Percentiles rank a stretch among this genome's conserved stretches.
These are phyloP conservation scores for Tragelaphus strepsiceros DNA, from an alignment of 2,113 vertebrate species.

Conservation along the genomic window DNA sequence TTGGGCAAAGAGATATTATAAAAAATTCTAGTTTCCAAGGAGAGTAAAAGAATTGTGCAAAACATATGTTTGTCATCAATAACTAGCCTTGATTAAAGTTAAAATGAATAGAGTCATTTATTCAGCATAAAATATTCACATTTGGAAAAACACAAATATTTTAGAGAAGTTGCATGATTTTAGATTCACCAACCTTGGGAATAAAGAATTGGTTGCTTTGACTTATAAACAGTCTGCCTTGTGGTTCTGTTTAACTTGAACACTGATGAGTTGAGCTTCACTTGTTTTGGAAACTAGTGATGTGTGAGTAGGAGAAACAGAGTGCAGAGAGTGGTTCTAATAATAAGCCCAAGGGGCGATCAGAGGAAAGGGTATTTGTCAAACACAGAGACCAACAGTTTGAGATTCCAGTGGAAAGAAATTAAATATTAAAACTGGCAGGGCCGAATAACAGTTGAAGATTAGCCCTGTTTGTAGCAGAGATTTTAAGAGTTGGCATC, in stretches of 20 bases:
- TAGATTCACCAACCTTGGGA: neutral
- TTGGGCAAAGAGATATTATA: neutral
- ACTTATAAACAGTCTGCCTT: neutral
- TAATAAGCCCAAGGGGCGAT: neutral
- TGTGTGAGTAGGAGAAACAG: neutral
- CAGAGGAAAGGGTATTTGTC: neutral
- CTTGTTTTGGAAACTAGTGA: neutral
- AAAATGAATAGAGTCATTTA: neutral
- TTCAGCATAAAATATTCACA: neutral
- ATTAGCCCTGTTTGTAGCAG: neutral
- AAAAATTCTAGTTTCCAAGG: neutral
- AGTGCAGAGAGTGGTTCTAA: neutral
- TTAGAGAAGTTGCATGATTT: neutral
- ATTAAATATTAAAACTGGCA: neutral
- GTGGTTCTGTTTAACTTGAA: neutral
- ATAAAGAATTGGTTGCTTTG: neutral
- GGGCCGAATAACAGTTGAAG: neutral
- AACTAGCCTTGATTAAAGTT: neutral
- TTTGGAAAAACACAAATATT: neutral
- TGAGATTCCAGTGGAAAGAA: neutral
- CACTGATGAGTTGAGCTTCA: neutral
- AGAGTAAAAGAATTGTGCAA: neutral
- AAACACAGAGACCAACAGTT: neutral
- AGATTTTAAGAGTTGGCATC: neutral
- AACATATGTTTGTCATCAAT: neutral